Percentiles rank a stretch among this genome's conserved stretches.
Evolutionary conservation across 1,140 invertebrate genomes (phyloP).

Genomic region (Cotesia glomerata): DNA sequence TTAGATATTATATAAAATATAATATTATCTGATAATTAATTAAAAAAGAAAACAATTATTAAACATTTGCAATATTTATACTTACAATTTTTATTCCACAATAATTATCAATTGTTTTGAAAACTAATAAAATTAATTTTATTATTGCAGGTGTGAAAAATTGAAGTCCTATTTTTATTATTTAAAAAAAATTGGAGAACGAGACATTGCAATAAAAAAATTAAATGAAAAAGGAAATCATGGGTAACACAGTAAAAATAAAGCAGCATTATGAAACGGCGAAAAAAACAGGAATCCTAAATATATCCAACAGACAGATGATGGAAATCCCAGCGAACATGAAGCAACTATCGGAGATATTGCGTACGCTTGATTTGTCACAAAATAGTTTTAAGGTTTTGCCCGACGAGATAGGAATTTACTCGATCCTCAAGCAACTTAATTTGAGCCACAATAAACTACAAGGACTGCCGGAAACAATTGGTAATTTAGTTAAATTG

Average conservation of each 20-base stretch:
- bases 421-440: conserved; percentile 82
- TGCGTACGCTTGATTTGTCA: conserved; percentile 90
- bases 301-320: conserved; percentile 81
- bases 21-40: too few relatives aligned
- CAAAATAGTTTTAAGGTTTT: conserved; percentile 84
- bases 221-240: conserved; percentile 52
- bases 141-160: too few relatives aligned
- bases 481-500: conserved; percentile 81
- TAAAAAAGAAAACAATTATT: too few relatives aligned
- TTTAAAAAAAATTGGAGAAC: too few relatives aligned
- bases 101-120: too few relatives aligned
- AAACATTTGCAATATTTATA: too few relatives aligned
- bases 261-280: conserved; percentile 93
- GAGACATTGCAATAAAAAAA: not conserved
- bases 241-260: conserved; percentile 83
- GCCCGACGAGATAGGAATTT: conserved; percentile 79
- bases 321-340: conserved; percentile 73
- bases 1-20: too few relatives aligned
- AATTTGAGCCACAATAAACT: conserved; percentile 78
- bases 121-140: too few relatives aligned
- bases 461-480: conserved; percentile 72
- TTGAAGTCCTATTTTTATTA: too few relatives aligned
- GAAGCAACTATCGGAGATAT: conserved; percentile 68
- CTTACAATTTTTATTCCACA: too few relatives aligned
- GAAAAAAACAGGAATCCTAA: conserved; percentile 91